Base-by-base conservation (phyloP, 2,113 vertebrate species). In the Lontra canadensis region DNA sequence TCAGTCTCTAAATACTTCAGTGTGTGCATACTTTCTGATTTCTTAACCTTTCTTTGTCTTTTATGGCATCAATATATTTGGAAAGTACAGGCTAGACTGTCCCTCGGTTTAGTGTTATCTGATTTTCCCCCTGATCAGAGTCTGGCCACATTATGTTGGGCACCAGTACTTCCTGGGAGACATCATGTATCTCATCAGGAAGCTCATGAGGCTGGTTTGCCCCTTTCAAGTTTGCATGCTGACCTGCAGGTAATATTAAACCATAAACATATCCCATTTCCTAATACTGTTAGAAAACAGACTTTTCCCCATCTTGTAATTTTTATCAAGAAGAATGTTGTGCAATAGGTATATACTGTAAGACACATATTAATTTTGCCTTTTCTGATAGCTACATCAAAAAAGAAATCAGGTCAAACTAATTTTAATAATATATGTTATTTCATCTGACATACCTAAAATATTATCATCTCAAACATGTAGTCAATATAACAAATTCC, bases 51-150 rank as follows among this genome's bases (percentile, higher is more conserved):
- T 76, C 82, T 49, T 93, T 96, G 67, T 81, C 61, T 97, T 92
- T 84, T 73, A 42, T 69, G 36, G 59, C 42, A 9, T 18, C 74
- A 47, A 59, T 82, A 13, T 47, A 76, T 88, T 91, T 81, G 25
- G 44, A 88, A 85, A 63, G 59, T 6, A 36, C 34, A 52, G 71
- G 71, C 3, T 82, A 49, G 52, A 88, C 34, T 86, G 39, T 42
- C n/a, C 36, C 42, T 95, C 42, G 17, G 6, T 63, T 57, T 63
- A 49, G 11, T 12, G 57, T 73, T 93, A 63, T 91, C 88, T 79
- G 95, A 90, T 97, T 96, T 97, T 95, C 97, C 86, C 95, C 23
- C 44, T 73, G 94, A 96, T 97, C 93, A 95, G 78, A 85, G 39
- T 82, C 39, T 26, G 52, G 63, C 49, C 61, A 47, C 17, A 25